These are phyloP conservation scores for Lacerta bilineata DNA, from an alignment of 2,797 vertebrate genomes.

Conservation along the genomic window DNA sequence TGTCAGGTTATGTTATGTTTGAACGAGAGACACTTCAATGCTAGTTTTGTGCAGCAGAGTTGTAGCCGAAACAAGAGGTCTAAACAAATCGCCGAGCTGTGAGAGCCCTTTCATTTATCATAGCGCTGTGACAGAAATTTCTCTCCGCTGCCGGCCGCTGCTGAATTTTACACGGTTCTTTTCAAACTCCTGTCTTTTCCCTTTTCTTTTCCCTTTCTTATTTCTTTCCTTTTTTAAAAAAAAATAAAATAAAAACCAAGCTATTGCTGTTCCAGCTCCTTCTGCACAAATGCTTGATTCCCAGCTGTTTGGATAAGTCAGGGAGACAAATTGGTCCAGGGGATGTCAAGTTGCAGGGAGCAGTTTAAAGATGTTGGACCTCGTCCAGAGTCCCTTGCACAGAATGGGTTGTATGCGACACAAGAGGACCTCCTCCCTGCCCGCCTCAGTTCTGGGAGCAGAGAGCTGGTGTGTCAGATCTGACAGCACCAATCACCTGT, in stretches of 20 bases:
- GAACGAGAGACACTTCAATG: constrained; percentile 87
- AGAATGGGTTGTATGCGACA: neutral
- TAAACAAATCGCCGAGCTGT: constrained; percentile 88
- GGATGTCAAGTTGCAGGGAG: constrained; percentile 22
- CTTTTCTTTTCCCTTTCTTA: neutral
- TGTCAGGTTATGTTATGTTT: constrained; percentile 92
- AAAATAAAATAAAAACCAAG: constrained; percentile 47
- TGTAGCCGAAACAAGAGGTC: constrained; percentile 89
- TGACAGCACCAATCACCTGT: neutral
- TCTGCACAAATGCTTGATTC: constrained; percentile 42
- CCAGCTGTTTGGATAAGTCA: constrained; percentile 50
- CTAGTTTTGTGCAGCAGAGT: constrained; percentile 85
- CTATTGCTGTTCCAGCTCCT: constrained; percentile 52
- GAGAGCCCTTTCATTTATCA: constrained; percentile 89
- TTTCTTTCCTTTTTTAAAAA: neutral
- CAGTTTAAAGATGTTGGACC: constrained; percentile 12
- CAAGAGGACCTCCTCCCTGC: neutral
- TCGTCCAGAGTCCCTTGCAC: neutral
- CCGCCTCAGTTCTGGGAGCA: neutral
- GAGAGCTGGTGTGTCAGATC: neutral
- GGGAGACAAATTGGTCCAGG: constrained; percentile 40
- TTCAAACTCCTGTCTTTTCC: neutral
- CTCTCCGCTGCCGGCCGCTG: constrained; percentile 51
- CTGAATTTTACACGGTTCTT: constrained; percentile 43
- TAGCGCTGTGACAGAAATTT: constrained; percentile 76